A percentile compares a stretch with the other conserved stretches of the same genome.
phyloP scores from a whole-genome alignment of 2,888 invertebrate genomes.

The Mesopsocus fuscifrons region DNA sequence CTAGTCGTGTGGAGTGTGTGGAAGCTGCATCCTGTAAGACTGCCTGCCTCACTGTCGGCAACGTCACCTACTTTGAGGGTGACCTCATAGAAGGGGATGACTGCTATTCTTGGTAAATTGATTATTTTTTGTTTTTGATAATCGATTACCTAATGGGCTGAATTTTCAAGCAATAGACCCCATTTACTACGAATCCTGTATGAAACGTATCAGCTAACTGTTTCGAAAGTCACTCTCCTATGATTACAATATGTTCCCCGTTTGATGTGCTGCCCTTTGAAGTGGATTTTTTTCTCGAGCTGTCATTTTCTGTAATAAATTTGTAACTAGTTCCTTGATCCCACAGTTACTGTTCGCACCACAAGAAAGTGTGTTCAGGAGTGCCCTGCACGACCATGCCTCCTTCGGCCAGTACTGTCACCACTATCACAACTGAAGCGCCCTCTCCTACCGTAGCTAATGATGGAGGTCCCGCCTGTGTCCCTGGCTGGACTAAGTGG shows the following conservation, averaged over 20 bases:
- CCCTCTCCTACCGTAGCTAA: constrained; percentile 19
- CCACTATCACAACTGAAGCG: constrained; percentile 9
- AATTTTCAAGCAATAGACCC: too few relatives aligned
- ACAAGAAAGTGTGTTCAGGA: constrained; percentile 47
- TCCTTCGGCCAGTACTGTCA: too few relatives aligned
- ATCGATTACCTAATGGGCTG: too few relatives aligned
- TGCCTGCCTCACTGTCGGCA: constrained; percentile 47
- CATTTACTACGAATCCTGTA: too few relatives aligned
- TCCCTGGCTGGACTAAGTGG: constrained; percentile 64
- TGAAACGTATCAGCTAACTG: too few relatives aligned
- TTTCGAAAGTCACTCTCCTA: too few relatives aligned
- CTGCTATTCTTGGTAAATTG: constrained; percentile 54
- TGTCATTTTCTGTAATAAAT: too few relatives aligned
- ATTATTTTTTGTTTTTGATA: too few relatives aligned
- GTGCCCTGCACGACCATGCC: constrained; percentile 37
- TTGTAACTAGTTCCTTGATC: too few relatives aligned
- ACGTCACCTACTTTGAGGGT: constrained; percentile 49
- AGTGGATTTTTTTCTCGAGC: too few relatives aligned
- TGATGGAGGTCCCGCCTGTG: constrained; percentile 32
- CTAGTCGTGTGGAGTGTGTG: constrained; percentile 49
- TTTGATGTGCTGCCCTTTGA: too few relatives aligned
- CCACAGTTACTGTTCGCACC: constrained; percentile 41
- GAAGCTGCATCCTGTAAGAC: constrained; percentile 50
- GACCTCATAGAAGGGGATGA: constrained; percentile 53
- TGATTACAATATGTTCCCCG: too few relatives aligned